phyloP scores from a whole-genome alignment of 2,888 invertebrate species.

The Leptura quadrifasciata region DNA sequence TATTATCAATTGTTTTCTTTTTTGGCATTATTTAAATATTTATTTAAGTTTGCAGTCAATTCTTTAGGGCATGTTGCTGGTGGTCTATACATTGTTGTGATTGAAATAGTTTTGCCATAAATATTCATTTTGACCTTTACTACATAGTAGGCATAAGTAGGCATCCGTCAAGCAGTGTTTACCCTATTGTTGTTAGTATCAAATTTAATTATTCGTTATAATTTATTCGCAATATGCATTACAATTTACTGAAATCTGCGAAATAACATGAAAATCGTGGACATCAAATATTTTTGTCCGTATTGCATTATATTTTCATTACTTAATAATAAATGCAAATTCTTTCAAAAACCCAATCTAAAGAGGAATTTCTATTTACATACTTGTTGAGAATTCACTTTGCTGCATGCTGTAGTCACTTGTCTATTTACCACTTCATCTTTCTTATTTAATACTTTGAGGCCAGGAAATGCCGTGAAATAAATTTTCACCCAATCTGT shows the following conservation, averaged over 20 bases:
- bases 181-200: no score
- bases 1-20: no score
- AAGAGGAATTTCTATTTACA: conserved; percentile 32
- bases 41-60: no score
- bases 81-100: no score
- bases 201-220: no score
- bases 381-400: conserved; percentile 35
- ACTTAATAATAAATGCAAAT: not conserved
- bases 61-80: no score
- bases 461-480: conserved; percentile 1
- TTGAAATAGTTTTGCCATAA: no score
- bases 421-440: conserved; percentile 33
- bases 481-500: conserved; percentile 23
- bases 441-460: conserved; percentile 34
- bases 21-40: no score
- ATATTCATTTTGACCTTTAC: no score
- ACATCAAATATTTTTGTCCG: not conserved
- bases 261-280: not conserved
- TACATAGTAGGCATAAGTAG: no score
- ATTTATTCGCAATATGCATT: no score
- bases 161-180: no score
- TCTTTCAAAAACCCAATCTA: not conserved
- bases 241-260: not conserved
- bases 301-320: not conserved
- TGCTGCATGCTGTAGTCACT: conserved; percentile 35